Conservation (phyloP, 92 coral and sea anemone genomes). For the Pocillopora meandrina region DNA sequence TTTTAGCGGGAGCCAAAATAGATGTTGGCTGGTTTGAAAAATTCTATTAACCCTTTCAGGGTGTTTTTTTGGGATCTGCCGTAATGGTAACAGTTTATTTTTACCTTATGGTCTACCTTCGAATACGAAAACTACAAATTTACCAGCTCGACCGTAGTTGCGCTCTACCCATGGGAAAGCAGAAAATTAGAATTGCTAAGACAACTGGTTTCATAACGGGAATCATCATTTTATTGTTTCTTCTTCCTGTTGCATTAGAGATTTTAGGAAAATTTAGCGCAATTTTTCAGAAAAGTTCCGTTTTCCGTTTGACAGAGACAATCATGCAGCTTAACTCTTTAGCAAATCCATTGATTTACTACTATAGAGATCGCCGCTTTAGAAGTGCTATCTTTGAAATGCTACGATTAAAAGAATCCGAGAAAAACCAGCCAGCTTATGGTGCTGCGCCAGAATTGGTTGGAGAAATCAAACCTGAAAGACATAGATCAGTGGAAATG, state of each 20-base stretch:
- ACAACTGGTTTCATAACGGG: not conserved
- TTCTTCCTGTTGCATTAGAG: not conserved
- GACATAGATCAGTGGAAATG: too few relatives aligned
- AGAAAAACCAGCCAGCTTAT: too few relatives aligned
- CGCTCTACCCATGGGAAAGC: not conserved
- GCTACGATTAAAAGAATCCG: not conserved
- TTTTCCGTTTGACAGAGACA: not conserved
- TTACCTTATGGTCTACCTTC: not conserved
- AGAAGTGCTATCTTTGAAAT: not conserved
- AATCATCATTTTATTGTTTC: not conserved
- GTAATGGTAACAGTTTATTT: not conserved
- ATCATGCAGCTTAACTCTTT: not conserved
- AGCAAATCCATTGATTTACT: slow-evolving; percentile 1
- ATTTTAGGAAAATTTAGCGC: not conserved
- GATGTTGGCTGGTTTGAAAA: not conserved
- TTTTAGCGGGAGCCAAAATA: too few relatives aligned
- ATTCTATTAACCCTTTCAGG: too few relatives aligned
- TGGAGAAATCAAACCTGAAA: too few relatives aligned
- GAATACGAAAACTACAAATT: not conserved
- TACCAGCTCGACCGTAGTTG: too few relatives aligned
- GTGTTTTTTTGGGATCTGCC: too few relatives aligned
- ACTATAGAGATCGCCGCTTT: not conserved
- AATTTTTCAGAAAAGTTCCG: not conserved
- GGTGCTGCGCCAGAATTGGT: too few relatives aligned
- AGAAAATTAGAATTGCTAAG: not conserved